Percentiles rank a stretch among this genome's conserved stretches.
These are phyloP conservation scores for Caenorhabditis parvicauda DNA, from an alignment of 2,888 invertebrate genomes.

Conservation along the genomic window DNA sequence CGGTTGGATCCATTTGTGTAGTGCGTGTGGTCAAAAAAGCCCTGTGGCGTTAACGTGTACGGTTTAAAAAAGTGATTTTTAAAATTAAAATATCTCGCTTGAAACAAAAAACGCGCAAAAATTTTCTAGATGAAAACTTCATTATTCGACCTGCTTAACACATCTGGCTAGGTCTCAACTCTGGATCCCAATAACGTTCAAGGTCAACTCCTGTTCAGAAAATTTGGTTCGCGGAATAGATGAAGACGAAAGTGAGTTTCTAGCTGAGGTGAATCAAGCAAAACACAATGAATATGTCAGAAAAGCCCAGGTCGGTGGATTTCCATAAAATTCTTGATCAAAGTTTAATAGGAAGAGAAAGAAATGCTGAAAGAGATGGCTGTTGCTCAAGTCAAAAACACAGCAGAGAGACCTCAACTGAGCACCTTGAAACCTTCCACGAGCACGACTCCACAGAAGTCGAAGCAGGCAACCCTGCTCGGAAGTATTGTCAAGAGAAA, in stretches of 20 bases:
- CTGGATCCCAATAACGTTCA: no score
- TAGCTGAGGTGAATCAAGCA: conserved; percentile 76
- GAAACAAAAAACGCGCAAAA: no score
- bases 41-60: no score
- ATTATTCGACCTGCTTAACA: no score
- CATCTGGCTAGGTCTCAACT: no score
- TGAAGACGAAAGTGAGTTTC: conserved; percentile 91
- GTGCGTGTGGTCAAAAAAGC: no score
- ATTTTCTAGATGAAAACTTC: no score
- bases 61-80: no score
- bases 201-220: conserved; percentile 67
- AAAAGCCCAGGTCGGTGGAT: conserved; percentile 20
- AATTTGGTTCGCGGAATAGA: conserved; percentile 79
- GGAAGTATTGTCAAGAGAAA: conserved; percentile 23
- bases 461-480: conserved; percentile 38
- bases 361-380: conserved; percentile 41
- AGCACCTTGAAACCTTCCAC: conserved; percentile 17
- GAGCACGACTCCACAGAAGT: conserved; percentile 13
- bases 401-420: conserved; percentile 8
- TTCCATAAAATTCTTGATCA: neutral
- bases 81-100: no score
- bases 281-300: conserved; percentile 36
- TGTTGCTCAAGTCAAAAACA: conserved; percentile 23
- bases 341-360: conserved; percentile 45
- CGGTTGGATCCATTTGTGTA: no score